These are phyloP conservation scores for Prunella fulvescens DNA, from an alignment of 2,113 vertebrate genomes.

Conservation along the genomic window DNA sequence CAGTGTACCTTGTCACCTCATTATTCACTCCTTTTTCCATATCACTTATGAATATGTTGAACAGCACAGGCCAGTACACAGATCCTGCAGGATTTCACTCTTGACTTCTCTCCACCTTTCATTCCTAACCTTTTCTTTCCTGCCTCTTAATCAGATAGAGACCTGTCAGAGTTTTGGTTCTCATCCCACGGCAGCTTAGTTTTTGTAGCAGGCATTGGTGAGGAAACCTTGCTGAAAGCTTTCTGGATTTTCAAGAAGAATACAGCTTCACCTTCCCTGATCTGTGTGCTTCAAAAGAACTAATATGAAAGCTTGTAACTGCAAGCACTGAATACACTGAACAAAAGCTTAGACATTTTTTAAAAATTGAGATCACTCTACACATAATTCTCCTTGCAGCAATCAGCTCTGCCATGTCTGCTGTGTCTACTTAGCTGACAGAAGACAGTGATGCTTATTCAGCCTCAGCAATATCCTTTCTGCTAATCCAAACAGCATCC, in stretches of 20 bases:
- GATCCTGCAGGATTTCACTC: conserved; percentile 30
- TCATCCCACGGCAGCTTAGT: neutral
- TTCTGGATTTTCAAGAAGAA: neutral
- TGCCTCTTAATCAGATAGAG: neutral
- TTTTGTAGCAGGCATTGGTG: neutral
- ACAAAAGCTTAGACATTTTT: neutral
- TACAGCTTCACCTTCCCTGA: neutral
- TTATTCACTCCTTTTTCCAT: conserved; percentile 41
- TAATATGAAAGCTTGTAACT: neutral
- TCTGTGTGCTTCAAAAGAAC: neutral
- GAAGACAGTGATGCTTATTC: neutral
- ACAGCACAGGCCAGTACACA: neutral
- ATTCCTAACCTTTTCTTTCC: neutral
- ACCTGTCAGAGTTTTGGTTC: neutral
- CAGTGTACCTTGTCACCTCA: conserved; percentile 34
- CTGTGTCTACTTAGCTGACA: neutral
- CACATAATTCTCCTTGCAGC: neutral
- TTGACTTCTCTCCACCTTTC: conserved; percentile 12
- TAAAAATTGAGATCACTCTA: neutral
- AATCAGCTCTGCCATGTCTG: neutral
- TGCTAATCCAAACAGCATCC: neutral
- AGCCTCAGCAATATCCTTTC: neutral
- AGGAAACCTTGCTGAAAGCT: neutral
- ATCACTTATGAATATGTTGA: conserved; percentile 25
- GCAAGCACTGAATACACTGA: neutral